Percentiles rank a stretch among this genome's conserved stretches.
Conservation (phyloP, 2,888 invertebrate genomes). For the Meiosimyza decipiens region DNA sequence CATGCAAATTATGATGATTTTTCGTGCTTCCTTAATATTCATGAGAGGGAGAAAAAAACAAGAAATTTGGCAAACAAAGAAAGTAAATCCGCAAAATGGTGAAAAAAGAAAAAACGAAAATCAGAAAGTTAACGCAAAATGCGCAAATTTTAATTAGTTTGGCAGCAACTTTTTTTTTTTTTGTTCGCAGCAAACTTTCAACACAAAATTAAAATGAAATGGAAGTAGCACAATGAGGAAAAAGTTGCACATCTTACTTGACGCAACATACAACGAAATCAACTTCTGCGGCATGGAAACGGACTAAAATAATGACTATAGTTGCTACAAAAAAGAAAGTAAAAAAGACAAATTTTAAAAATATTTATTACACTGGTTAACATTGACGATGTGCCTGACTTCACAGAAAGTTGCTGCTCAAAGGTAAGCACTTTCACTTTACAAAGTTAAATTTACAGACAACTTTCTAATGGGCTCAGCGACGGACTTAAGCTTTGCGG, state of each 20-base stretch:
- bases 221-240: not conserved
- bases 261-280: not conserved
- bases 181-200: not conserved
- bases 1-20: not conserved
- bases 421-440: too few species aligned
- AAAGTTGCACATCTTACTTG: not conserved
- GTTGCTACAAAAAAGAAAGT: not conserved
- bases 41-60: too few species aligned
- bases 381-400: too few species aligned
- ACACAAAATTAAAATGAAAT: constrained; percentile 9
- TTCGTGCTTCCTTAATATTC: not conserved
- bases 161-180: not conserved
- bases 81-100: not conserved
- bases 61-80: too few species aligned
- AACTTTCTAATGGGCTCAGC: too few species aligned
- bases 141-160: constrained; percentile 17
- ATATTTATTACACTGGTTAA: not conserved
- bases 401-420: too few species aligned
- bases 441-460: too few species aligned
- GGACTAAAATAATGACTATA: not conserved
- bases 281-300: not conserved
- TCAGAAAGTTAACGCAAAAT: not conserved
- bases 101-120: not conserved
- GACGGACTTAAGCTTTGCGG: too few species aligned
- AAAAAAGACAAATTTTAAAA: not conserved